Percentiles rank a stretch among this genome's conserved stretches.
These are phyloP conservation scores for Chrysaora quinquecirrha DNA, from an alignment of 30 jellyfish, hydroid and myxozoan genomes.

Conservation along the genomic window DNA sequence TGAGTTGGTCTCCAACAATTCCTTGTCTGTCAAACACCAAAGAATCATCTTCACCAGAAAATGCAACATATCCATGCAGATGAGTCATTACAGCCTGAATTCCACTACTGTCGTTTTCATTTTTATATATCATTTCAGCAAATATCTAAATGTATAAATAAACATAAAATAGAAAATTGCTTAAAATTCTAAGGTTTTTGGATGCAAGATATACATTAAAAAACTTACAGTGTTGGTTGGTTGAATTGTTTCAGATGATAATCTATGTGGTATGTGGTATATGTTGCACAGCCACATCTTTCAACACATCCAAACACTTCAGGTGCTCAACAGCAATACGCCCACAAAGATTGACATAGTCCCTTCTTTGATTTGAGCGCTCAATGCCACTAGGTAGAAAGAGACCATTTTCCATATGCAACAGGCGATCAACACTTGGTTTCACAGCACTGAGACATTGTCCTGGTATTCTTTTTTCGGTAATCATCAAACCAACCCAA, in stretches of 20 bases:
- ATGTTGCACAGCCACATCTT: conserved; percentile 29
- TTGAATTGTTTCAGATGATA: background rate
- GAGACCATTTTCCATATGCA: conserved; percentile 3
- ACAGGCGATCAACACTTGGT: background rate
- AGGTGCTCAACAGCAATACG: conserved; percentile 13
- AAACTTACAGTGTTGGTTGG: conserved; percentile 21
- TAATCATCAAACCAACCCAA: conserved; percentile 27
- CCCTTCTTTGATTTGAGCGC: conserved; percentile 15
- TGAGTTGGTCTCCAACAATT: too few species aligned
- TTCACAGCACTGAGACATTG: conserved; percentile 6
- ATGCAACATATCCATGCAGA: background rate
- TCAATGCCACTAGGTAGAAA: conserved; percentile 18
- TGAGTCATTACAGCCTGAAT: background rate
- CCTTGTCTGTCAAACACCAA: too few species aligned
- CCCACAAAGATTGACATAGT: conserved; percentile 23
- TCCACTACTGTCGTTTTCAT: background rate
- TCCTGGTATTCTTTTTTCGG: conserved; percentile 24
- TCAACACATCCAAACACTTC: conserved; percentile 4
- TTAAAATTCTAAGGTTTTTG: background rate
- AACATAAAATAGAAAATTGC: too few species aligned
- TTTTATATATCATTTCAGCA: too few species aligned
- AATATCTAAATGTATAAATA: background rate
- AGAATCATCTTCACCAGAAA: too few species aligned
- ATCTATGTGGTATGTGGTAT: conserved; percentile 34
- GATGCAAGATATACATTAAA: too few species aligned